Evolutionary conservation across 2,113 vertebrate genomes (phyloP).

Genomic region (Coptodon rendalli): DNA sequence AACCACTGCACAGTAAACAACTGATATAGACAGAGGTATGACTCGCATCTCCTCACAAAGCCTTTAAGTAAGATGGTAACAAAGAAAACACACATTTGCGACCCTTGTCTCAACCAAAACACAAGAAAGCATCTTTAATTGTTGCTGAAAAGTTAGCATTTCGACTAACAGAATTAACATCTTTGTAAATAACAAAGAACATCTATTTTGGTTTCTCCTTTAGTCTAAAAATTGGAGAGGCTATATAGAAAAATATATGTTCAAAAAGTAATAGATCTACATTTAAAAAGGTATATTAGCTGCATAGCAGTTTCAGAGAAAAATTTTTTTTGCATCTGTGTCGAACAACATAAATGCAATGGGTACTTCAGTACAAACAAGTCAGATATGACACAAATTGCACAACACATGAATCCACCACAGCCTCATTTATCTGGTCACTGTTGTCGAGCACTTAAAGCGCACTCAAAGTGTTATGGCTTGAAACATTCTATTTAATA

Average conservation of each 20-base stretch:
- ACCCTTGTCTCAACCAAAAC: background rate
- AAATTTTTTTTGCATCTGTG: conserved; percentile 52
- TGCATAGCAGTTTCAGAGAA: conserved; percentile 82
- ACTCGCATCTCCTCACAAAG: conserved; percentile 62
- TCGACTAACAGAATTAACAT: background rate
- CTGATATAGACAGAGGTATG: conserved; percentile 7
- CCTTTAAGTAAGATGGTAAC: conserved; percentile 44
- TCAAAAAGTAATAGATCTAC: conserved; percentile 54
- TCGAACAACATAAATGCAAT: conserved; percentile 53
- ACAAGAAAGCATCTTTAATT: background rate
- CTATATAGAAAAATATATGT: conserved; percentile 61
- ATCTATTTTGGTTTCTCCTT: conserved; percentile 46
- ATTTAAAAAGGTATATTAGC: conserved; percentile 72
- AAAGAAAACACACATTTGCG: conserved; percentile 28
- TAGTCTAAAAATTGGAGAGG: conserved; percentile 32
- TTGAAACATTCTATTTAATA: conserved; percentile 36
- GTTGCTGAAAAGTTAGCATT: conserved; percentile 1
- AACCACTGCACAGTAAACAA: conserved; percentile 18
- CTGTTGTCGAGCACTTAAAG: conserved; percentile 22
- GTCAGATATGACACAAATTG: conserved; percentile 42
- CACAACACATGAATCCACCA: conserved; percentile 28
- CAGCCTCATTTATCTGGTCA: conserved; percentile 21
- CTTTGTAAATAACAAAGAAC: conserved; percentile 49
- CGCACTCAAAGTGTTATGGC: conserved; percentile 40
- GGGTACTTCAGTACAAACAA: conserved; percentile 55